phyloP scores from a whole-genome alignment of 2,888 invertebrate genomes.

The Odontomyia ornata region DNA sequence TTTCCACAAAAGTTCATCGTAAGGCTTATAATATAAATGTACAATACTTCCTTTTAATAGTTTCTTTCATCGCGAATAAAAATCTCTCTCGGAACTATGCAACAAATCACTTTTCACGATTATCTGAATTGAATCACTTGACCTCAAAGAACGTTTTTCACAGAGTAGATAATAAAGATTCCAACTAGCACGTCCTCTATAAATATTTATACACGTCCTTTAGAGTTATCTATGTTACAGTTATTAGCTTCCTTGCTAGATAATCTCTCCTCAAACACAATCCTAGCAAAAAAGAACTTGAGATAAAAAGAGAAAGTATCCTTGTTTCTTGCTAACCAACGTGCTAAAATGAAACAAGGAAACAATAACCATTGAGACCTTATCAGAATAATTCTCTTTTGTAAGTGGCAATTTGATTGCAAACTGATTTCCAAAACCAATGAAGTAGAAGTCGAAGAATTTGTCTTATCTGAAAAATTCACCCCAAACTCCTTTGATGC shows the following conservation, averaged over 20 bases:
- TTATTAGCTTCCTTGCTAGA: background rate
- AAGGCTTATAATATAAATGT: too few relatives aligned
- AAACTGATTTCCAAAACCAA: slow-evolving; percentile 15
- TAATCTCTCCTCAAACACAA: background rate
- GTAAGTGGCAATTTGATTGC: slow-evolving; percentile 19
- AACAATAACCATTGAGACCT: background rate
- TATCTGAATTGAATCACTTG: too few relatives aligned
- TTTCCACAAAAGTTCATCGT: too few relatives aligned
- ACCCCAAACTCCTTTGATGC: background rate
- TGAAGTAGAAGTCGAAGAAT: slow-evolving; percentile 19
- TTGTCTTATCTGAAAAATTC: slow-evolving; percentile 18
- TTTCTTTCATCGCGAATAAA: too few relatives aligned
- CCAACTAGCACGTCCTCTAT: too few relatives aligned
- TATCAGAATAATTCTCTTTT: slow-evolving; percentile 8
- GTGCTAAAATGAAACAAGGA: too few relatives aligned
- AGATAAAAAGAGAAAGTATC: background rate
- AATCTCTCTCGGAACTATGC: too few relatives aligned
- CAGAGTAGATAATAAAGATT: too few relatives aligned
- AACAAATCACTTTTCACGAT: too few relatives aligned
- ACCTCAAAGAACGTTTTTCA: too few relatives aligned
- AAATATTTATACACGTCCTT: too few relatives aligned
- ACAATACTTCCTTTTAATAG: too few relatives aligned
- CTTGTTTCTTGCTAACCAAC: background rate
- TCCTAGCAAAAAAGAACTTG: background rate
- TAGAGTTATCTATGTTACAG: background rate